Evolutionary conservation across 2,797 vertebrate genomes (phyloP).

Genomic region (Anableps anableps): DNA sequence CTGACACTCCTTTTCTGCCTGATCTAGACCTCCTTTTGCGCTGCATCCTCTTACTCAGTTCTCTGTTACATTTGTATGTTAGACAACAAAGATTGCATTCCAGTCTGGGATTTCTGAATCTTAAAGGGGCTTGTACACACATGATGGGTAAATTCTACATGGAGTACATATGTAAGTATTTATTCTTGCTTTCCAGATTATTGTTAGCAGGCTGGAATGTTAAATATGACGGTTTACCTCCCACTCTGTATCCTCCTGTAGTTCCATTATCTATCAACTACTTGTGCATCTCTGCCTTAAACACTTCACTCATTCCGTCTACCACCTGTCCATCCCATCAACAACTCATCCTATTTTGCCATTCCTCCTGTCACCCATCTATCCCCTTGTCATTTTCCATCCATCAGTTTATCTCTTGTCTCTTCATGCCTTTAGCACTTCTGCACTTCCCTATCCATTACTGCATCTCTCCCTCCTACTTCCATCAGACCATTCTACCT

Average conservation of each 20-base stretch:
- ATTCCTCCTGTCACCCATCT: slow-evolving; percentile 57
- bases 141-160: background rate
- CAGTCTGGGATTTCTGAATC: background rate
- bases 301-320: slow-evolving; percentile 47
- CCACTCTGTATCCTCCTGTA: slow-evolving; percentile 25
- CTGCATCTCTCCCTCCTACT: slow-evolving; percentile 40
- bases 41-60: slow-evolving; percentile 10
- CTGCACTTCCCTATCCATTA: slow-evolving; percentile 52
- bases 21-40: slow-evolving; percentile 3
- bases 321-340: slow-evolving; percentile 59
- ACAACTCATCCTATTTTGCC: slow-evolving; percentile 46
- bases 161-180: background rate
- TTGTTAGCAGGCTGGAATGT: background rate
- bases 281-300: slow-evolving; percentile 43
- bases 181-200: background rate
- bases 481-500: slow-evolving; percentile 37
- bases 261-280: slow-evolving; percentile 47
- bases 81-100: background rate
- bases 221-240: slow-evolving; percentile 7
- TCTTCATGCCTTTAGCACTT: slow-evolving; percentile 51
- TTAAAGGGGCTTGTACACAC: background rate
- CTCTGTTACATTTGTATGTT: background rate
- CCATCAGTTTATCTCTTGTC: slow-evolving; percentile 57
- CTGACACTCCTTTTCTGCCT: slow-evolving; percentile 16
- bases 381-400: slow-evolving; percentile 50